phyloP scores from a whole-genome alignment of 2,797 vertebrate species.

The Nyctibius grandis region DNA sequence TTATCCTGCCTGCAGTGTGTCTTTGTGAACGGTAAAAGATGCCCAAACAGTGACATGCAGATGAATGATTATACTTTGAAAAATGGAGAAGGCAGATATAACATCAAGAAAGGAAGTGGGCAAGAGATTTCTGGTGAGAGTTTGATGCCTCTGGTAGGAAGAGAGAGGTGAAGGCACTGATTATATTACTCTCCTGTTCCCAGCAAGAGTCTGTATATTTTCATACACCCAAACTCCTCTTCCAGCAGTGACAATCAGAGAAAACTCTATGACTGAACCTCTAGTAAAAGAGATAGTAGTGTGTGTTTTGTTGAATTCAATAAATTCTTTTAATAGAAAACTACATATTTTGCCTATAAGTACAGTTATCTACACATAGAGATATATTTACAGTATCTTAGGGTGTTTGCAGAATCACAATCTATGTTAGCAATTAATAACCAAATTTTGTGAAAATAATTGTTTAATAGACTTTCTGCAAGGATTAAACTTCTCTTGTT shows the following conservation, averaged over 20 bases:
- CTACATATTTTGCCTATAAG: neutral
- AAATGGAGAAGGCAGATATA: neutral
- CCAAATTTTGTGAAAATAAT: neutral
- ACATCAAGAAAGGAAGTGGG: neutral
- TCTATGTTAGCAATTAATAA: neutral
- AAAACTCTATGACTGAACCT: neutral
- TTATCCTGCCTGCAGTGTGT: neutral
- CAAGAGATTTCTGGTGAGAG: neutral
- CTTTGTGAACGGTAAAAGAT: neutral
- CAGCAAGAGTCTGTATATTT: neutral
- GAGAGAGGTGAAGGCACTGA: neutral
- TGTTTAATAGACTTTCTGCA: neutral
- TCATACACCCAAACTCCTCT: neutral
- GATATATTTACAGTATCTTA: neutral
- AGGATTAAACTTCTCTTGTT: neutral
- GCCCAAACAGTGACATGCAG: accelerated
- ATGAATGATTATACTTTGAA: neutral
- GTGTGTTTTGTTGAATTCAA: neutral
- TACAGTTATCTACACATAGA: neutral
- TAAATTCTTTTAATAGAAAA: neutral
- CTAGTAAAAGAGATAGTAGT: accelerated
- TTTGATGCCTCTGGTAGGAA: neutral
- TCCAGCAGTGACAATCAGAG: neutral
- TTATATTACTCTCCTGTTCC: neutral
- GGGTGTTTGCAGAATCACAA: neutral